A percentile compares a stretch with the other conserved stretches of the same genome.
These are phyloP conservation scores for Neotoma lepida DNA, from an alignment of 2,113 vertebrate species.

Conservation along the genomic window DNA sequence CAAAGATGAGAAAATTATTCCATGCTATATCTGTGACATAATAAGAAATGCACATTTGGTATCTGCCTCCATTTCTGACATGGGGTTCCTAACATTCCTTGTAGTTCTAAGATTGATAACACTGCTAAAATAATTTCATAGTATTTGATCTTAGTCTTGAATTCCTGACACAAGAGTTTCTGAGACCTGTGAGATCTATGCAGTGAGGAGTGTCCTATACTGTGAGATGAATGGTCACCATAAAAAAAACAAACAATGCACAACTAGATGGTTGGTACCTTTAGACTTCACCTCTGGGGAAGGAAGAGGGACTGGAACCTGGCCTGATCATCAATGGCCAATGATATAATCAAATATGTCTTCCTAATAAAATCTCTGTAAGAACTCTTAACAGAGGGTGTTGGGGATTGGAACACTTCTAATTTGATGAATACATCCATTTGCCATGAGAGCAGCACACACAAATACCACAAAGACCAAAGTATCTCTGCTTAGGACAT, in stretches of 20 bases:
- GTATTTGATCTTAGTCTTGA: background rate
- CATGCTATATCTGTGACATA: background rate
- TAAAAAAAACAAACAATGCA: background rate
- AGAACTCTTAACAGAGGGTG: background rate
- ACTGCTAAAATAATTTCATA: background rate
- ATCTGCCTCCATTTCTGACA: background rate
- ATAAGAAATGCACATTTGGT: background rate
- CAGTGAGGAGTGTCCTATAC: background rate
- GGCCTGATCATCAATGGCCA: background rate
- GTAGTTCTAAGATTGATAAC: background rate
- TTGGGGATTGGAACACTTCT: background rate
- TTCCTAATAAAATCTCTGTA: background rate
- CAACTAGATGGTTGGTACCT: background rate
- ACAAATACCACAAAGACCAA: background rate
- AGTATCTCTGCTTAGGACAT: background rate
- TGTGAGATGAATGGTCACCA: background rate
- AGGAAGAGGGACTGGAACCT: background rate
- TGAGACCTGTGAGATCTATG: background rate
- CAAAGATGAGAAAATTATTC: slow-evolving; percentile 37
- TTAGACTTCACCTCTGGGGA: background rate
- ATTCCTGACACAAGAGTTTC: background rate
- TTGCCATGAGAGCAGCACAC: background rate
- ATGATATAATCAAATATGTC: background rate
- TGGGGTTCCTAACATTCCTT: background rate
- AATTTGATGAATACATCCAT: background rate